Conservation (phyloP, 2,888 invertebrate genomes). For the Agrochola lota region DNA sequence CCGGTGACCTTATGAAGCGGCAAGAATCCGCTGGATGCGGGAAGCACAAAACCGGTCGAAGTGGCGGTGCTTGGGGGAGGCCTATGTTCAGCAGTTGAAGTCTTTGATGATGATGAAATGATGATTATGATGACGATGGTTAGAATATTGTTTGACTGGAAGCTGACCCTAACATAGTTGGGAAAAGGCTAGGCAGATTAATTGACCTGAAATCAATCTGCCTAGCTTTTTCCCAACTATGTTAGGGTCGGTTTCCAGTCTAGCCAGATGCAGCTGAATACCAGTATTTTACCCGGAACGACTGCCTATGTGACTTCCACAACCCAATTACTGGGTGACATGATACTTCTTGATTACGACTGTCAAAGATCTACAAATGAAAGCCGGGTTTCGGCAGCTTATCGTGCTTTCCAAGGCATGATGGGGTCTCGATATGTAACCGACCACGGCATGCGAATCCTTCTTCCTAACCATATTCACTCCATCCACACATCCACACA, state of each 20-base stretch:
- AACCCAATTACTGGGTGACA: neutral
- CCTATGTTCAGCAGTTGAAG: too few relatives aligned
- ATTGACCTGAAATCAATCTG: neutral
- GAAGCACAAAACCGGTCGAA: too few relatives aligned
- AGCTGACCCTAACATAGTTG: too few relatives aligned
- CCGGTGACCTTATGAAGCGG: too few relatives aligned
- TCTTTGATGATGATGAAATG: too few relatives aligned
- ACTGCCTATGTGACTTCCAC: neutral
- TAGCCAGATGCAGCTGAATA: neutral
- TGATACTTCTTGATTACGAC: neutral
- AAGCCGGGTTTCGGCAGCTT: neutral
- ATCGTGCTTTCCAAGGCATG: neutral
- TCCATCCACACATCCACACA: constrained; percentile 28
- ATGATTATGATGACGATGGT: too few relatives aligned
- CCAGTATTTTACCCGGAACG: neutral
- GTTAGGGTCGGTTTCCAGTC: neutral
- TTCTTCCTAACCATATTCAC: constrained; percentile 3
- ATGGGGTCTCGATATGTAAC: neutral
- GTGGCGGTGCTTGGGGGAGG: too few relatives aligned
- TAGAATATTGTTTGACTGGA: too few relatives aligned
- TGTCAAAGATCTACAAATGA: neutral
- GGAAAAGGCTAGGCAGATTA: too few relatives aligned
- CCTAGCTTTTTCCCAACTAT: neutral
- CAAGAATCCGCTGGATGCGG: too few relatives aligned
- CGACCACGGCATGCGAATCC: neutral